phyloP scores from a whole-genome alignment of 1,140 invertebrate species.

The Geopemphigus sp. region DNA sequence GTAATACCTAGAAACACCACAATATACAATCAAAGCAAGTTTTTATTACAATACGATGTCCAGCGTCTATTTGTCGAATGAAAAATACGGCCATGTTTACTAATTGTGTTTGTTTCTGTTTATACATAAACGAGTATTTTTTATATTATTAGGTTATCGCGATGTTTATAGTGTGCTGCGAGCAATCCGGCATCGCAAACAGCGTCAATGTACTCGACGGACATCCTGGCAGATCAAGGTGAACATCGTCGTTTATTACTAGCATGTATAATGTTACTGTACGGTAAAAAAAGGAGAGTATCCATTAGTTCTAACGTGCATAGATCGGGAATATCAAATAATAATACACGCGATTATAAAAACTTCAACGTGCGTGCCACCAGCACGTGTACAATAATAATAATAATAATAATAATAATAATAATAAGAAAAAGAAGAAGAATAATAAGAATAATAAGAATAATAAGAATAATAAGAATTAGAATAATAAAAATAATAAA shows the following conservation, averaged over 20 bases:
- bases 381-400: too few species aligned
- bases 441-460: too few species aligned
- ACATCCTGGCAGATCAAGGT: conserved; percentile 43
- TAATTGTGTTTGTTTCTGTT: neutral
- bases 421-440: too few species aligned
- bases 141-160: conserved; percentile 18
- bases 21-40: neutral
- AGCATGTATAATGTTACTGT: neutral
- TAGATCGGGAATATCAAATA: neutral
- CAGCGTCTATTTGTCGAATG: neutral
- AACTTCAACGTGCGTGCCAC: too few species aligned
- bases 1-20: too few species aligned
- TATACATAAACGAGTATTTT: too few species aligned
- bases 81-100: neutral
- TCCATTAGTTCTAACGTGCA: neutral
- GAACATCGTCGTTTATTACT: conserved; percentile 37
- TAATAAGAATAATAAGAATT: too few species aligned
- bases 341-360: too few species aligned
- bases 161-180: conserved; percentile 13
- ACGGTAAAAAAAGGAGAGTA: neutral
- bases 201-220: conserved; percentile 38
- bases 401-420: too few species aligned
- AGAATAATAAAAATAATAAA: too few species aligned
- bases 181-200: conserved; percentile 21
- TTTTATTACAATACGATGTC: neutral